Conservation (phyloP, 1,140 invertebrate species). For the Hermetia illucens region DNA sequence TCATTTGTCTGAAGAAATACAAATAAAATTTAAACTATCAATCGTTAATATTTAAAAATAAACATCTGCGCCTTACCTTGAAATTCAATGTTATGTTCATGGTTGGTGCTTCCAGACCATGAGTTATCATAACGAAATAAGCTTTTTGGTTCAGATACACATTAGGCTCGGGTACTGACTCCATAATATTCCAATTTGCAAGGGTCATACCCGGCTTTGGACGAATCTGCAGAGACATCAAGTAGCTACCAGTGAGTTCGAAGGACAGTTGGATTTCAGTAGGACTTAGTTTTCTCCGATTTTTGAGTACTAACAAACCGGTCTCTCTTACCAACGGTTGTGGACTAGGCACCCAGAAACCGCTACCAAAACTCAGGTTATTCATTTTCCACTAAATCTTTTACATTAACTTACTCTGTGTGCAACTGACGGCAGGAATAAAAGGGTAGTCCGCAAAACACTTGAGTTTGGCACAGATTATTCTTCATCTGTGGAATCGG, state of each 20-base stretch:
- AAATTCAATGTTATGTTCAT: conserved; percentile 18
- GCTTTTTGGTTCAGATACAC: conserved; percentile 14
- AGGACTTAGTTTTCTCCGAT: conserved; percentile 9
- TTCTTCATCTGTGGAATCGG: conserved; percentile 24
- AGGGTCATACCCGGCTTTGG: conserved; percentile 14
- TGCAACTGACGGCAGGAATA: conserved; percentile 33
- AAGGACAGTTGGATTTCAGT: conserved; percentile 13
- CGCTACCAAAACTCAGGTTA: conserved; percentile 6
- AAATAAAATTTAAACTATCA: conserved; percentile 2
- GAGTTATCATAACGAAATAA: conserved; percentile 18
- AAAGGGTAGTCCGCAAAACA: conserved; percentile 41
- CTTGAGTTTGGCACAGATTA: conserved; percentile 25
- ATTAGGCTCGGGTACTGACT: conserved; percentile 8
- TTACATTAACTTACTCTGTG: conserved; percentile 22
- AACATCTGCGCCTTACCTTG: conserved; percentile 9
- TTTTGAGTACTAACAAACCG: conserved; percentile 12
- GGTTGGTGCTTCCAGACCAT: conserved; percentile 12
- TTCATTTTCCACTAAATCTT: background rate
- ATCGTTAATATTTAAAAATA: background rate
- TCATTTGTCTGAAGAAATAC: background rate
- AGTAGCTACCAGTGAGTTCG: conserved; percentile 18
- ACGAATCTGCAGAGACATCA: conserved; percentile 18
- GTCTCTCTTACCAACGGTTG: conserved; percentile 17
- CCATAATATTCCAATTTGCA: conserved; percentile 16
- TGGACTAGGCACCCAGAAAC: conserved; percentile 21